Conservation (phyloP, 35 echinoderm and acorn worm species). For the Ptychodera flava region DNA sequence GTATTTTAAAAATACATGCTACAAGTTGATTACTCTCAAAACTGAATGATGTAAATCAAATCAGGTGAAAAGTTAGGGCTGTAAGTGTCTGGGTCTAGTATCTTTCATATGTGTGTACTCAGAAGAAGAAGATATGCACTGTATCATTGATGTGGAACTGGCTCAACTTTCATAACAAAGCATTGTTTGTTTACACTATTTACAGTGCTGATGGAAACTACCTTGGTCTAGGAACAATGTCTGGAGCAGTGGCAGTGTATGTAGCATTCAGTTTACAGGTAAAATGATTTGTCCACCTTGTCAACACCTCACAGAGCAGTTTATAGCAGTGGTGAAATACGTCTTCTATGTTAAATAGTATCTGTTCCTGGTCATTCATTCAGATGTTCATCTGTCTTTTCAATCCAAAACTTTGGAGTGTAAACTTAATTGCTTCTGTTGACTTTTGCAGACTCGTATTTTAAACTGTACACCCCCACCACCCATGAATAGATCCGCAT, state of each 20-base stretch:
- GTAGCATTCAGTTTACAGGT: constrained; percentile 87
- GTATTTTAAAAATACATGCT: background rate
- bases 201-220: constrained; percentile 81
- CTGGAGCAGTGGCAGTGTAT: constrained; percentile 74
- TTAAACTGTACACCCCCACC: too few relatives aligned
- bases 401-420: too few relatives aligned
- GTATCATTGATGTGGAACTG: background rate
- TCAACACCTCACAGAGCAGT: too few relatives aligned
- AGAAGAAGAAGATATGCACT: background rate
- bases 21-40: background rate
- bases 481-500: too few relatives aligned
- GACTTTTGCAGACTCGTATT: too few relatives aligned
- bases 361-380: too few relatives aligned
- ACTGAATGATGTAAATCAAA: background rate
- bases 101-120: background rate
- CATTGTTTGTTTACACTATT: background rate
- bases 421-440: too few relatives aligned
- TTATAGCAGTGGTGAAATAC: too few relatives aligned
- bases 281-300: too few relatives aligned
- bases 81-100: background rate
- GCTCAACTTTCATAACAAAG: background rate
- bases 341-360: too few relatives aligned
- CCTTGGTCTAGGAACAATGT: constrained; percentile 86
- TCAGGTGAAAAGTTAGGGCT: background rate
- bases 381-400: too few relatives aligned